phyloP scores from a whole-genome alignment of 2,888 invertebrate species.

The Drosophila conformis region DNA sequence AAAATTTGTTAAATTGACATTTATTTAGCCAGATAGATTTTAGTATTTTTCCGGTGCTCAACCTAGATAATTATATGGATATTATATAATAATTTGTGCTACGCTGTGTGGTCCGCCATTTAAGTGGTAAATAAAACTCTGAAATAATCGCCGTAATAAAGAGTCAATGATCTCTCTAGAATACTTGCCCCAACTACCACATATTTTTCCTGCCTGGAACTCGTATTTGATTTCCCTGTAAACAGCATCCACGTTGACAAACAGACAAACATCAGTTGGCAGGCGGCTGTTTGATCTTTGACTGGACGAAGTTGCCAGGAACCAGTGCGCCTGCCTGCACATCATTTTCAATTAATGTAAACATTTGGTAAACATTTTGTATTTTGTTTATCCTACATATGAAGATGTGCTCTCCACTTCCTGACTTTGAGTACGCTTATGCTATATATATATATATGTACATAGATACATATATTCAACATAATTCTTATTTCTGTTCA shows the following conservation, averaged over 20 bases:
- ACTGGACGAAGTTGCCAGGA: conserved; percentile 20
- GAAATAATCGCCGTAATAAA: conserved; percentile 11
- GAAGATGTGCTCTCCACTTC: conserved; percentile 29
- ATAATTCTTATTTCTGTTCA: conserved; percentile 18
- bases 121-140: conserved; percentile 2
- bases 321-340: conserved; percentile 19
- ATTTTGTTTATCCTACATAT: conserved; percentile 49
- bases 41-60: conserved; percentile 16
- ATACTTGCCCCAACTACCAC: not conserved
- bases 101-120: conserved; percentile 31
- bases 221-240: conserved; percentile 71
- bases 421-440: conserved; percentile 8
- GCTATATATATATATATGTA: not conserved
- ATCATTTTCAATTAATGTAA: conserved; percentile 55
- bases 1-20: conserved; percentile 15
- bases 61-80: conserved; percentile 2
- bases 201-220: conserved; percentile 16
- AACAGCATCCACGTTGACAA: conserved; percentile 69
- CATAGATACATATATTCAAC: not conserved
- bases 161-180: conserved; percentile 36
- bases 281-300: conserved; percentile 67
- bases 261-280: conserved; percentile 51
- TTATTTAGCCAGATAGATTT: conserved; percentile 13
- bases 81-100: conserved; percentile 9
- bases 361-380: conserved; percentile 41